These are phyloP conservation scores for Porphyrio hochstetteri DNA, from an alignment of 2,113 vertebrate species.

Conservation along the genomic window DNA sequence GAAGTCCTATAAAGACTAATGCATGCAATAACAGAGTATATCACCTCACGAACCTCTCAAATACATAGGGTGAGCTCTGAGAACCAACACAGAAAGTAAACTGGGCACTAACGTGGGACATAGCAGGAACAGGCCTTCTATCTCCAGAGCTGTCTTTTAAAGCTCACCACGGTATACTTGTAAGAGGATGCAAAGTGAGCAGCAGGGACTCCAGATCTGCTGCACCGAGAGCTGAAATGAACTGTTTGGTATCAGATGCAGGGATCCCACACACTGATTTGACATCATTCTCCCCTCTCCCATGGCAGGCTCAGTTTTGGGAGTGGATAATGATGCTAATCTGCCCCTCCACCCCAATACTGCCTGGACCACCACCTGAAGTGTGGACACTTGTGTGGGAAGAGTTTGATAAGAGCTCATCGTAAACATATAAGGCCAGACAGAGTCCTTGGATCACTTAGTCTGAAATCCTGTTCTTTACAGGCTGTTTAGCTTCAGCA, in stretches of 20 bases:
- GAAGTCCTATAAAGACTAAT: not conserved
- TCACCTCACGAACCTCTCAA: not conserved
- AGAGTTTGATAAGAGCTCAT: not conserved
- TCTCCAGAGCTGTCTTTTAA: not conserved
- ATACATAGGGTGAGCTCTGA: fast-evolving
- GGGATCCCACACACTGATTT: not conserved
- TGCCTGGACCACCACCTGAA: not conserved
- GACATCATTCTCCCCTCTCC: not conserved
- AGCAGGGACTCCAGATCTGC: not conserved
- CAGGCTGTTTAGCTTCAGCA: not conserved
- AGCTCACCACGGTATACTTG: not conserved
- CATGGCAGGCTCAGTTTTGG: not conserved
- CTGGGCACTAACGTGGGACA: not conserved
- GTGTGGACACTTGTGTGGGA: not conserved
- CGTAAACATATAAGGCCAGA: not conserved
- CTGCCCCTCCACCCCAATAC: not conserved
- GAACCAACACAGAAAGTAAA: not conserved
- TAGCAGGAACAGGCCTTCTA: not conserved
- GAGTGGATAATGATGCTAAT: not conserved
- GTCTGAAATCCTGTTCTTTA: not conserved
- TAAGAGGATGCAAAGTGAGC: not conserved
- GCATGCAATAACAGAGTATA: not conserved
- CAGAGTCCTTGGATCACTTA: not conserved
- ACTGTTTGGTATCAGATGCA: not conserved
- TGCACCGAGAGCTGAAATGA: not conserved